phyloP scores from a whole-genome alignment of 2,888 invertebrate genomes.

The Bugula neritina region DNA sequence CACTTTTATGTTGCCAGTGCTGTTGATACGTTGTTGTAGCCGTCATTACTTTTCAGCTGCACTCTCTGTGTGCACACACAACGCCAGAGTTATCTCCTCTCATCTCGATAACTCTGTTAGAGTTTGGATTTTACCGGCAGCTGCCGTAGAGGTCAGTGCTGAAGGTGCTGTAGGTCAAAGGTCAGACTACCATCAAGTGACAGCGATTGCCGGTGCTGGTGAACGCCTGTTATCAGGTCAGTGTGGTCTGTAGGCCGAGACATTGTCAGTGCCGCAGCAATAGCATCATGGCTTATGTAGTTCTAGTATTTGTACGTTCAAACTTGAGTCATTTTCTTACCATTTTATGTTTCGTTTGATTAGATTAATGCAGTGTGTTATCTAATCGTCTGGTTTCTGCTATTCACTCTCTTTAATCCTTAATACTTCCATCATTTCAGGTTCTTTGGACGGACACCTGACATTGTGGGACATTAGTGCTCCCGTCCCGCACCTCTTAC shows the following conservation, averaged over 20 bases:
- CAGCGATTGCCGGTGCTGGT: not conserved
- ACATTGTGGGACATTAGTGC: conserved; percentile 34
- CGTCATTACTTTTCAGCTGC: not conserved
- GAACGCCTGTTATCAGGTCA: not conserved
- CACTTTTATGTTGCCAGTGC: no score
- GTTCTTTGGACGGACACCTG: conserved; percentile 38
- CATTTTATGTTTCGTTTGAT: no score
- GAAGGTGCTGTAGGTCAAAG: not conserved
- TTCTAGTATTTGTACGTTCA: no score
- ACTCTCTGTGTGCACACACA: not conserved
- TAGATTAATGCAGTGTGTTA: no score
- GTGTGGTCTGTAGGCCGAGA: not conserved
- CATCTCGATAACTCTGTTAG: not conserved
- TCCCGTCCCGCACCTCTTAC: not conserved
- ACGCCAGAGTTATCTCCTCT: not conserved
- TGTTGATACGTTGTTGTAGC: no score
- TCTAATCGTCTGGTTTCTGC: no score
- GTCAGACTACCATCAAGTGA: conserved; percentile 12
- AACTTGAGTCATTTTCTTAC: not conserved
- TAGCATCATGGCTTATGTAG: no score
- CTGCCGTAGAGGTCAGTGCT: not conserved
- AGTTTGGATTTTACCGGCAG: not conserved
- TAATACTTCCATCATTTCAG: no score
- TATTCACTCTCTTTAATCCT: no score
- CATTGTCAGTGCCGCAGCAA: not conserved